Conservation (phyloP, 2,113 vertebrate genomes). For the Coreoperca whiteheadi region DNA sequence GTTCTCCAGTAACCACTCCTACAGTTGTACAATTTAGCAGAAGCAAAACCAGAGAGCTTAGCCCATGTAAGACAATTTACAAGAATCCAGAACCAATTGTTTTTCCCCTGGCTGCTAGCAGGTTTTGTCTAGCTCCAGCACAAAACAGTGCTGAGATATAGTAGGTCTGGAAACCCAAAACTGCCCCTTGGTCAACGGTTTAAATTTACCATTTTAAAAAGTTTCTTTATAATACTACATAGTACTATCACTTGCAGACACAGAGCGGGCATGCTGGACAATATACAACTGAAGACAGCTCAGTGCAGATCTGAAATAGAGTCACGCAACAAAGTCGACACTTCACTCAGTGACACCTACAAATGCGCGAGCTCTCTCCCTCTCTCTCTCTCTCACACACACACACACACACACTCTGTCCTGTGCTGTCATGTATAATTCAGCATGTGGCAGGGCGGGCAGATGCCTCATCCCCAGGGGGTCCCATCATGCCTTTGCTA, state of each 20-base stretch:
- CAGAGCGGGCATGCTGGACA: conserved; percentile 23
- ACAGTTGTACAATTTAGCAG: background rate
- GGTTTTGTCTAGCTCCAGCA: background rate
- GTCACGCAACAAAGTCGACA: conserved; percentile 73
- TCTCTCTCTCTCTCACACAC: conserved; percentile 26
- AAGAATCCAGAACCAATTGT: conserved; percentile 24
- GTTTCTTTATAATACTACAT: background rate
- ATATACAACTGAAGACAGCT: conserved; percentile 40
- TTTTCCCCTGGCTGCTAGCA: background rate
- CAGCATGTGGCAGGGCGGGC: conserved; percentile 77
- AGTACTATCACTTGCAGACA: conserved; percentile 6
- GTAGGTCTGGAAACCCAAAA: background rate
- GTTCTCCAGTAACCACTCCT: conserved; percentile 3
- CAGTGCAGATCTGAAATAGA: conserved; percentile 46
- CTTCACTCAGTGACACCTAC: conserved; percentile 76
- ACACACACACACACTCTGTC: conserved; percentile 59
- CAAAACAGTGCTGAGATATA: background rate
- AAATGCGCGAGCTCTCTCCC: conserved; percentile 47
- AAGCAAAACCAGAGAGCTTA: conserved; percentile 4
- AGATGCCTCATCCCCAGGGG: conserved; percentile 81
- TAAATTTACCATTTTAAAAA: conserved; percentile 17
- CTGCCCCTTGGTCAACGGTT: conserved; percentile 7
- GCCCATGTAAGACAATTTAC: conserved; percentile 7
- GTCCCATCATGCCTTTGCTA: conserved; percentile 77
- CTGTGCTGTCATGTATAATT: conserved; percentile 84